Percentiles rank a stretch among this genome's conserved stretches.
These are phyloP conservation scores for Caenorhabditis parvicauda DNA, from an alignment of 2,888 invertebrate species.

Conservation along the genomic window DNA sequence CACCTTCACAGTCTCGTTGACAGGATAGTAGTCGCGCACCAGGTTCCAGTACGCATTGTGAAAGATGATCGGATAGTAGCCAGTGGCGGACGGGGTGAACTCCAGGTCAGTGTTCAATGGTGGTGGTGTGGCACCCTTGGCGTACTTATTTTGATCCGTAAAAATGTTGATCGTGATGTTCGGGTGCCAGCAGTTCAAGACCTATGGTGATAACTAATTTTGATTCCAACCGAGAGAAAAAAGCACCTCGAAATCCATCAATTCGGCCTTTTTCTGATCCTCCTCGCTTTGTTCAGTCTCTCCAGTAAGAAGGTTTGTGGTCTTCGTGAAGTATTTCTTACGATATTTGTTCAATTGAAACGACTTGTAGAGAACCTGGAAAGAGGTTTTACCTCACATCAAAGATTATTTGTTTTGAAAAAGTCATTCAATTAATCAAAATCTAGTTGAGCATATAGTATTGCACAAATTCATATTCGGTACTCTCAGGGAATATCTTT, in stretches of 20 bases:
- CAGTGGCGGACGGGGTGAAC: slow-evolving; percentile 74
- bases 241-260: slow-evolving; percentile 28
- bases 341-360: slow-evolving; percentile 70
- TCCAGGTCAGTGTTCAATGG: slow-evolving; percentile 38
- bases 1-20: slow-evolving; percentile 77
- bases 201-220: too few relatives aligned
- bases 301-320: slow-evolving; percentile 90
- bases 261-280: slow-evolving; percentile 67
- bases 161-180: slow-evolving; percentile 93
- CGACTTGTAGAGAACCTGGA: slow-evolving; percentile 29
- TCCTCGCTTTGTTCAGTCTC: slow-evolving; percentile 63
- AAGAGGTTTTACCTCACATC: not conserved
- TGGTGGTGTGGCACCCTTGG: slow-evolving; percentile 65
- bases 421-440: too few relatives aligned
- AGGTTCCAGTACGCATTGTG: slow-evolving; percentile 99
- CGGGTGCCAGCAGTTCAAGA: slow-evolving; percentile 97
- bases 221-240: slow-evolving; percentile 62
- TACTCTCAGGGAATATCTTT: too few relatives aligned
- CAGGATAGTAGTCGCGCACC: slow-evolving; percentile 77
- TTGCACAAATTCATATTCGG: too few relatives aligned
- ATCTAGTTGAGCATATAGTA: too few relatives aligned
- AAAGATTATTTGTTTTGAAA: too few relatives aligned
- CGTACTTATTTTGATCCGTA: slow-evolving; percentile 92
- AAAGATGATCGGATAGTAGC: slow-evolving; percentile 89
- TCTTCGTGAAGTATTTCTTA: slow-evolving; percentile 79